A percentile compares a stretch with the other conserved stretches of the same genome.
Conservation (phyloP, 92 coral and sea anemone species). For the Pocillopora grandis region DNA sequence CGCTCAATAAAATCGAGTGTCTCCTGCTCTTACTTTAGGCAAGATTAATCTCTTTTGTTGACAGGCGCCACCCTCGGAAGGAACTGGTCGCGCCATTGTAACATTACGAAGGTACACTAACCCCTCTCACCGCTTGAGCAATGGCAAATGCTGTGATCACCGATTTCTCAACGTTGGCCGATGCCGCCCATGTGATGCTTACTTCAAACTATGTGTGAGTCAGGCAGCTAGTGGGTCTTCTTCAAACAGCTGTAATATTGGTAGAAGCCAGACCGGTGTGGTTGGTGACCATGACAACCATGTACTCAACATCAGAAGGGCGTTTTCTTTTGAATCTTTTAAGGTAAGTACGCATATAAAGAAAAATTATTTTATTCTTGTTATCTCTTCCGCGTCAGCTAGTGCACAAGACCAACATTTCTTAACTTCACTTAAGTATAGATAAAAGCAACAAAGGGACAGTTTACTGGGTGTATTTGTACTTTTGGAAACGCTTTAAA, state of each 20-base stretch:
- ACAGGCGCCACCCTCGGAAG: conserved; percentile 22
- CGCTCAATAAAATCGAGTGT: no score
- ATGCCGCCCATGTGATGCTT: conserved; percentile 46
- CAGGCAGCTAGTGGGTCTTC: conserved; percentile 8
- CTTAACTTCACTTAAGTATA: no score
- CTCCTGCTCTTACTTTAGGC: no score
- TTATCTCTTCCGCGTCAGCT: background rate
- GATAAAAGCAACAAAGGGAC: no score
- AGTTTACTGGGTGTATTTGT: no score
- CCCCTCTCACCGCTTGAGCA: conserved; percentile 20
- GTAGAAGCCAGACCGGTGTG: conserved; percentile 18
- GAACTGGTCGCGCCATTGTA: conserved; percentile 27
- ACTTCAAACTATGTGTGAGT: conserved; percentile 53
- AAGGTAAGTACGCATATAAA: background rate
- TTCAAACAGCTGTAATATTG: conserved; percentile 25
- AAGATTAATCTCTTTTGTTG: background rate
- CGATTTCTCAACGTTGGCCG: background rate
- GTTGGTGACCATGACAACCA: conserved; percentile 32
- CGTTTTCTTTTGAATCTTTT: conserved; percentile 24
- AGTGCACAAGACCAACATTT: no score
- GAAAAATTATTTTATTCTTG: background rate
- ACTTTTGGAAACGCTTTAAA: no score
- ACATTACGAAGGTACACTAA: conserved; percentile 52
- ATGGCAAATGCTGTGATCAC: conserved; percentile 54
- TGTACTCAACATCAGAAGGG: conserved; percentile 18